Conservation (phyloP, 2,888 invertebrate genomes). For the Lasioglossum marginatum region DNA sequence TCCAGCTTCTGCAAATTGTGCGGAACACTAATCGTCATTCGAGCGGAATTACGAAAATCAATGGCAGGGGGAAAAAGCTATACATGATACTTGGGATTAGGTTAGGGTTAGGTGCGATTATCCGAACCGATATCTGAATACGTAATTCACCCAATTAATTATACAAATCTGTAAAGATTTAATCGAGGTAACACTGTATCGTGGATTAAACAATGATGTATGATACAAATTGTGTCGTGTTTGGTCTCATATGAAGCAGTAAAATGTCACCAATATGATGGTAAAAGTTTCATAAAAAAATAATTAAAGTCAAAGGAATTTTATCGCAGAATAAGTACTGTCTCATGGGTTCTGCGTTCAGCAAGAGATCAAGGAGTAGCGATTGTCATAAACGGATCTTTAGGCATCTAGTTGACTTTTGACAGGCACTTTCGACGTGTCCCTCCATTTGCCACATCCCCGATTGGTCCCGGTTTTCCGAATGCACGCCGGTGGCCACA, state of each 20-base stretch:
- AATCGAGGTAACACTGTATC: not conserved
- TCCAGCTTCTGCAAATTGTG: not conserved
- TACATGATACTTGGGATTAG: no score
- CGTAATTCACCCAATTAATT: not conserved
- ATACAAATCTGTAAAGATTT: not conserved
- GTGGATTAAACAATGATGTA: not conserved
- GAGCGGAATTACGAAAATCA: not conserved
- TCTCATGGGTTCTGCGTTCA: not conserved
- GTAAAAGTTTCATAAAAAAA: no score
- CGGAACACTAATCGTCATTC: not conserved
- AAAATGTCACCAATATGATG: no score
- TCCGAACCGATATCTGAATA: not conserved
- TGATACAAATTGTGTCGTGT: not conserved
- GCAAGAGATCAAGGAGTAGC: not conserved
- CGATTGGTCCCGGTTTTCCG: not conserved
- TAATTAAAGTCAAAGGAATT: not conserved
- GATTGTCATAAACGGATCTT: slow-evolving; percentile 16
- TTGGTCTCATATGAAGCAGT: no score
- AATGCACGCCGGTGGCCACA: slow-evolving; percentile 41
- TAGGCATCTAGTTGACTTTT: slow-evolving; percentile 38
- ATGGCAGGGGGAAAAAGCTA: not conserved
- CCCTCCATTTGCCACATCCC: slow-evolving; percentile 8
- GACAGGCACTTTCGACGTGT: not conserved
- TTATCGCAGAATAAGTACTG: no score
- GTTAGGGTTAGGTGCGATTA: no score